Conservation (phyloP, 1,140 invertebrate genomes). For the Caenorhabditis tropicalis region DNA sequence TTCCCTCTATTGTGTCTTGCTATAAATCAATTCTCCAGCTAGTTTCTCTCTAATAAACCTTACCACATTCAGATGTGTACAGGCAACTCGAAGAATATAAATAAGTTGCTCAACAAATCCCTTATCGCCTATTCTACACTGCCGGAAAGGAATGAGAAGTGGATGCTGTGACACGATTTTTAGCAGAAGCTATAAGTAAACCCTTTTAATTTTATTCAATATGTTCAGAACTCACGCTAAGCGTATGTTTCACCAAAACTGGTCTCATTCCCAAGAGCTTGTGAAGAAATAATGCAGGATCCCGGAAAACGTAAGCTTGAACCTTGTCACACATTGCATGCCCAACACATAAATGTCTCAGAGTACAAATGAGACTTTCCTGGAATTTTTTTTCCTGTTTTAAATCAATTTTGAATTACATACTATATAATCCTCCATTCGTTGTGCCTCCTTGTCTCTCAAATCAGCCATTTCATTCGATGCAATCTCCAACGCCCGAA, state of each 20-base stretch:
- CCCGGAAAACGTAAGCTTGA: slow-evolving; percentile 8
- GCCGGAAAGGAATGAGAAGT: background rate
- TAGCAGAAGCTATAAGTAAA: background rate
- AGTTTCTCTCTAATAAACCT: background rate
- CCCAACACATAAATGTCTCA: background rate
- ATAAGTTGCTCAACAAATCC: slow-evolving; percentile 18
- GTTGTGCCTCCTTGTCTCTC: slow-evolving; percentile 10
- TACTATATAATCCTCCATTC: slow-evolving; percentile 10
- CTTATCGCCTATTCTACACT: background rate
- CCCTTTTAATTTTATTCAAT: background rate
- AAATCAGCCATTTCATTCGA: background rate
- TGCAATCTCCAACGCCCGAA: background rate
- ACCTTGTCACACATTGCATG: background rate
- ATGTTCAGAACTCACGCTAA: background rate
- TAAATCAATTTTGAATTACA: background rate
- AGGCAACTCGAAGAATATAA: slow-evolving; percentile 2
- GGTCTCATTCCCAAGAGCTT: slow-evolving; percentile 5
- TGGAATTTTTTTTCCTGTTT: background rate
- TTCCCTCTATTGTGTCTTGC: slow-evolving; percentile 2
- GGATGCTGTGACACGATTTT: background rate
- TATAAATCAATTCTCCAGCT: background rate
- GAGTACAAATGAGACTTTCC: slow-evolving; percentile 7
- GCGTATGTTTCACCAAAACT: background rate
- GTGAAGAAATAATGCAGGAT: slow-evolving; percentile 2
- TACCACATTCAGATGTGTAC: slow-evolving; percentile 17